These are phyloP conservation scores for Saturnia japonica DNA, from an alignment of 2,888 invertebrate species.

Conservation along the genomic window DNA sequence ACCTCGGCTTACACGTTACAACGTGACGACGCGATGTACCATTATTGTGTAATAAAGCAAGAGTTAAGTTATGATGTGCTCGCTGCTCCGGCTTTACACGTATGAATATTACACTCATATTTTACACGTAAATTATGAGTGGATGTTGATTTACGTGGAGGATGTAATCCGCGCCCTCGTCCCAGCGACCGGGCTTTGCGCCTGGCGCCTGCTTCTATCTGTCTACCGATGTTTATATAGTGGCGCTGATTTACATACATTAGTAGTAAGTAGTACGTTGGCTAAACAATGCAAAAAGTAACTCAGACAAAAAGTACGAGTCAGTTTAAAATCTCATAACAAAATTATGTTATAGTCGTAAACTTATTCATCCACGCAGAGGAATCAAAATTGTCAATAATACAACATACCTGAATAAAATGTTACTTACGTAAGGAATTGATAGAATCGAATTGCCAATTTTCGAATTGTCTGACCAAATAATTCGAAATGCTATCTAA, in stretches of 20 bases:
- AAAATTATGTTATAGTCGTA: not conserved
- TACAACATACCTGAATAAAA: too few relatives aligned
- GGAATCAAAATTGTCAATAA: not conserved
- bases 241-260: not conserved
- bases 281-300: not conserved
- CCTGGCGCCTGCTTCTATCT: not conserved
- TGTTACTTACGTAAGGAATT: too few relatives aligned
- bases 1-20: not conserved
- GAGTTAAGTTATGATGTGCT: not conserved
- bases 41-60: not conserved
- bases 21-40: not conserved
- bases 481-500: too few relatives aligned
- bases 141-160: slow-evolving; percentile 11
- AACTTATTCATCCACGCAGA: not conserved
- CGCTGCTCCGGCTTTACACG: slow-evolving; percentile 2
- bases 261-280: not conserved
- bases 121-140: slow-evolving; percentile 12
- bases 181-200: not conserved
- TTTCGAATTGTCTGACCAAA: too few relatives aligned
- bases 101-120: slow-evolving; percentile 10
- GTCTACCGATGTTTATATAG: not conserved
- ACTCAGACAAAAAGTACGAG: not conserved
- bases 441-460: too few relatives aligned
- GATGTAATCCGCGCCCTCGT: not conserved
- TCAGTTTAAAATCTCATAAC: not conserved